Conservation (phyloP, 2,888 invertebrate genomes). For the Myopa testacea region DNA sequence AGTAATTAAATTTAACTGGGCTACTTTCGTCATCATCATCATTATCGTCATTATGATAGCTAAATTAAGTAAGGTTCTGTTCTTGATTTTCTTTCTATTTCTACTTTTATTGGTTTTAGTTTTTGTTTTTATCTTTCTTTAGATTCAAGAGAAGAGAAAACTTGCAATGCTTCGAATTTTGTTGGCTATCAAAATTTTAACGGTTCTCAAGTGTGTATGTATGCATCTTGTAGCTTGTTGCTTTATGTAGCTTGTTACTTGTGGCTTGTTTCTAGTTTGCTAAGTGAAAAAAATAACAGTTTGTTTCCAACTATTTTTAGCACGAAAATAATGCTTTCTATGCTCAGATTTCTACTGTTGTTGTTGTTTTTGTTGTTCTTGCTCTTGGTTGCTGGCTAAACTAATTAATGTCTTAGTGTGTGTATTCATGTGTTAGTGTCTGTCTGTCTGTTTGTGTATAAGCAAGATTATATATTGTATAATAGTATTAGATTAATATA, state of each 20-base stretch:
- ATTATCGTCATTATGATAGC: not conserved
- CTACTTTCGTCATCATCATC: slow-evolving; percentile 13
- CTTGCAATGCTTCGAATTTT: not conserved
- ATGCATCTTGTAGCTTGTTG: no score
- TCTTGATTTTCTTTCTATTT: no score
- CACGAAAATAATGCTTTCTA: not conserved
- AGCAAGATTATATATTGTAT: no score
- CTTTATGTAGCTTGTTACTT: not conserved
- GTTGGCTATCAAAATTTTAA: not conserved
- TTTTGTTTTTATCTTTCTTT: not conserved
- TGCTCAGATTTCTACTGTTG: not conserved
- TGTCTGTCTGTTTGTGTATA: not conserved
- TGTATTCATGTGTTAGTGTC: not conserved
- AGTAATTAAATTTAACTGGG: slow-evolving; percentile 30
- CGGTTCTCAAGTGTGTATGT: not conserved
- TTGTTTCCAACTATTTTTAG: not conserved
- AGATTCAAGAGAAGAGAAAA: slow-evolving; percentile 16
- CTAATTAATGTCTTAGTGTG: not conserved
- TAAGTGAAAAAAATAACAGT: not conserved
- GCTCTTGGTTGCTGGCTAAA: not conserved
- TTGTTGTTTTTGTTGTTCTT: not conserved
- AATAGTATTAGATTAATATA: not conserved
- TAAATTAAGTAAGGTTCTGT: no score
- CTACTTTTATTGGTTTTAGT: no score
- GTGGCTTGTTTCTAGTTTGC: not conserved